phyloP scores from a whole-genome alignment of 35 echinoderm and acorn worm genomes.

The Lytechinus pictus region DNA sequence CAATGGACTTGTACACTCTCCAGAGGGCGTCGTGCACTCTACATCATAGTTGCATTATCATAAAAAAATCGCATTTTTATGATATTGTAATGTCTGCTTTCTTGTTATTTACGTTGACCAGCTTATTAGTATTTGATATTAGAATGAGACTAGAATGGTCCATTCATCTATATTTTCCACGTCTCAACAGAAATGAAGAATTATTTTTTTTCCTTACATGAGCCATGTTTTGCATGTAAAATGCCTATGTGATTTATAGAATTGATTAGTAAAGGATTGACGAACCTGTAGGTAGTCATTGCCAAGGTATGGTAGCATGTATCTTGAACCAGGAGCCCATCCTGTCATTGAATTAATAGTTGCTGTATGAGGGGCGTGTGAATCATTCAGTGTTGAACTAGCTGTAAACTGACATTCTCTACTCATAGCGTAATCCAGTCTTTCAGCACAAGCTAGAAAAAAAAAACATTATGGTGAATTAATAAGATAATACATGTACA shows the following conservation, averaged over 20 bases:
- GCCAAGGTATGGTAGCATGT: constrained; percentile 70
- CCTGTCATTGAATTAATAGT: constrained; percentile 67
- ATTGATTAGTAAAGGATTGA: not conserved
- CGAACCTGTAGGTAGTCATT: constrained; percentile 90
- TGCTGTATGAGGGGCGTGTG: constrained; percentile 57
- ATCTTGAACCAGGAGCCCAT: constrained; percentile 73
- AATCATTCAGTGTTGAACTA: constrained; percentile 63
- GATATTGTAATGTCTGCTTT: no score
- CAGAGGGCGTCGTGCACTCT: no score
- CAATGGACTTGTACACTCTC: no score
- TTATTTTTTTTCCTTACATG: not conserved
- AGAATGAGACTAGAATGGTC: no score
- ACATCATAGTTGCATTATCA: no score
- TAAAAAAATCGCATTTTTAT: no score
- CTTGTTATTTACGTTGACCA: no score
- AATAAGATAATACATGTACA: no score
- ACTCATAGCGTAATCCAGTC: constrained; percentile 27
- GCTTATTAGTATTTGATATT: no score
- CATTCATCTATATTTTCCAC: not conserved
- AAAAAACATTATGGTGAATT: no score
- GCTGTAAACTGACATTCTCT: constrained; percentile 82
- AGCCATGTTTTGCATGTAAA: not conserved
- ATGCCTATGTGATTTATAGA: no score
- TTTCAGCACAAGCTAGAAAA: not conserved
- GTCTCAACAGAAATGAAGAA: not conserved